Evolutionary conservation across 92 coral and sea anemone genomes (phyloP).

Genomic region (Heliopora coerulea): DNA sequence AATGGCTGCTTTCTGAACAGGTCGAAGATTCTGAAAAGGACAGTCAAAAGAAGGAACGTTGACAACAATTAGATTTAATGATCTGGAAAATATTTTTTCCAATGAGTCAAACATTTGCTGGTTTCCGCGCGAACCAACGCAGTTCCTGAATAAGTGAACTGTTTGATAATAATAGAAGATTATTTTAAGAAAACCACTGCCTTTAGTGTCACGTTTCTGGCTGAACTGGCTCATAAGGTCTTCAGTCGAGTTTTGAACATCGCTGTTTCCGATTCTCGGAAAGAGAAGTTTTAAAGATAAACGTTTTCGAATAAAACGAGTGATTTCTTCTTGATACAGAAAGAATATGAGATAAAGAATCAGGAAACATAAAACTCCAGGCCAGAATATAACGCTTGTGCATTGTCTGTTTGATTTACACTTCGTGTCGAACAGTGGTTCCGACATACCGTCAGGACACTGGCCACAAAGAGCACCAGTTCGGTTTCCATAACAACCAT

Average conservation of each 20-base stretch:
- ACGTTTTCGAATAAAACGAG: not conserved
- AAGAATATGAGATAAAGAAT: slow-evolving; percentile 6
- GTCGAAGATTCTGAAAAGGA: slow-evolving; percentile 15
- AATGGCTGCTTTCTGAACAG: slow-evolving; percentile 18
- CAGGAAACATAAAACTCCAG: not conserved
- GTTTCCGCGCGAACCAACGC: not conserved
- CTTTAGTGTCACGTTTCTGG: not conserved
- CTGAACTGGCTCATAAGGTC: no score
- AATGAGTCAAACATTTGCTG: not conserved
- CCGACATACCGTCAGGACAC: slow-evolving; percentile 25
- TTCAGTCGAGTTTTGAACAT: not conserved
- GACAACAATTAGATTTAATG: slow-evolving; percentile 5
- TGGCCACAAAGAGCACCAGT: slow-evolving; percentile 35
- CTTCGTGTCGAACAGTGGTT: slow-evolving; percentile 9
- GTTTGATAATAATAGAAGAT: slow-evolving; percentile 35
- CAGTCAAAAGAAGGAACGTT: slow-evolving; percentile 1
- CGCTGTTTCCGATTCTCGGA: no score
- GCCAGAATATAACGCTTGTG: not conserved
- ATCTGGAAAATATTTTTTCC: not conserved
- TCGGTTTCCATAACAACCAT: slow-evolving; percentile 38
- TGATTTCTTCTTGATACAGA: slow-evolving; percentile 13
- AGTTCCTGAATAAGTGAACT: not conserved
- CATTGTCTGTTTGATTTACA: slow-evolving; percentile 16
- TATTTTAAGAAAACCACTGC: slow-evolving; percentile 23
- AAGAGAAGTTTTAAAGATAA: not conserved